These are phyloP conservation scores for Mystacides longicornis DNA, from an alignment of 2,888 invertebrate species.

Conservation along the genomic window DNA sequence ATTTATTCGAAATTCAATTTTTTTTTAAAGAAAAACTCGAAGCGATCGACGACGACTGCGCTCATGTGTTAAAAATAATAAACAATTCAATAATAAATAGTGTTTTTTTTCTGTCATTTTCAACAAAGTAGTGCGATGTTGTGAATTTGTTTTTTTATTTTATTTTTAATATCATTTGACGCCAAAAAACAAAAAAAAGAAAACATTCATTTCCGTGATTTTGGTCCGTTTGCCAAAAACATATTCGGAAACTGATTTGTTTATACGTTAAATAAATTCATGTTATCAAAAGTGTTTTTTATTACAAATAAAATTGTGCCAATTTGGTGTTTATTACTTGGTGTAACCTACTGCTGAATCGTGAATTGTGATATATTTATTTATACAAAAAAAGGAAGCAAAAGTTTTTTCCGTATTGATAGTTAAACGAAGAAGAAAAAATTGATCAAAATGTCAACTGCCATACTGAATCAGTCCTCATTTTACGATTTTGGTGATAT, in stretches of 20 bases:
- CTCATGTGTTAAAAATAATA: too few relatives aligned
- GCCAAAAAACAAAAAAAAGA: too few relatives aligned
- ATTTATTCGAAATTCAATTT: too few relatives aligned
- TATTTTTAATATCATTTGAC: too few relatives aligned
- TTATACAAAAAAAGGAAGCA: too few relatives aligned
- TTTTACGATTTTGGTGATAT: slow-evolving; percentile 70
- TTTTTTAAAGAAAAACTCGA: slow-evolving; percentile 14
- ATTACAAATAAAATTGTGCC: too few relatives aligned
- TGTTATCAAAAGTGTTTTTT: background rate
- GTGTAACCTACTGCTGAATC: too few relatives aligned
- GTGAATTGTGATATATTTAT: too few relatives aligned
- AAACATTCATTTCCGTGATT: slow-evolving; percentile 21
- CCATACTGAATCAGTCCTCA: slow-evolving; percentile 68
- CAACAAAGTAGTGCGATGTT: too few relatives aligned
- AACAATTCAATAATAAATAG: slow-evolving; percentile 2
- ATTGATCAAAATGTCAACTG: slow-evolving; percentile 57
- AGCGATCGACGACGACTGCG: background rate
- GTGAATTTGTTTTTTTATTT: too few relatives aligned
- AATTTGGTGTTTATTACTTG: too few relatives aligned
- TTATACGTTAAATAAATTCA: slow-evolving; percentile 4
- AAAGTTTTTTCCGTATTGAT: background rate
- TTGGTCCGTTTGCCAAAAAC: slow-evolving; percentile 18
- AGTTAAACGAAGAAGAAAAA: background rate
- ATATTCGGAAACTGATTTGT: slow-evolving; percentile 15
- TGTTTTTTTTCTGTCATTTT: too few relatives aligned